A percentile compares a stretch with the other conserved stretches of the same genome.
Conservation (phyloP, 2,797 vertebrate species). For the Manis pentadactyla region DNA sequence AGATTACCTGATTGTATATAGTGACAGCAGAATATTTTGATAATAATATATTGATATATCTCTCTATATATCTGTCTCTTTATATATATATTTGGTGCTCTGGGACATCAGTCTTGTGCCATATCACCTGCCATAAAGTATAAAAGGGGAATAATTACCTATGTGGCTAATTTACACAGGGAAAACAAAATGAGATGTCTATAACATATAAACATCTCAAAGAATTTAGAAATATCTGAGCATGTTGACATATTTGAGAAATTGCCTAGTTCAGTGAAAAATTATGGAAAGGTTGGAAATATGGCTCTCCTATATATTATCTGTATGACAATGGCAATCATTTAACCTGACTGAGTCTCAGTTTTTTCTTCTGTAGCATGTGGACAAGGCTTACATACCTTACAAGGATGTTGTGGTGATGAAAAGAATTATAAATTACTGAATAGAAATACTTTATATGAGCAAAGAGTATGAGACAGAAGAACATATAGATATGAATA, state of each 20-base stretch:
- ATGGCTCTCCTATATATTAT: not conserved
- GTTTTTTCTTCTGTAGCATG: not conserved
- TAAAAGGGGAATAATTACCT: not conserved
- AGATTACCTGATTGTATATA: not conserved
- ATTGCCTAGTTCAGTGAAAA: not conserved
- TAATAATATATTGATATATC: not conserved
- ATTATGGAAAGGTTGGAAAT: not conserved
- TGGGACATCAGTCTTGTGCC: too few relatives aligned
- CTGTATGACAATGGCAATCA: not conserved
- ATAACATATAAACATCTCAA: not conserved
- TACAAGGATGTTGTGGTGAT: not conserved
- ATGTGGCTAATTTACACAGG: not conserved
- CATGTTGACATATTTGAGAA: not conserved
- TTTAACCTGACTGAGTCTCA: not conserved
- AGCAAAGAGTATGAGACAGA: not conserved
- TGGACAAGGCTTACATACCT: not conserved
- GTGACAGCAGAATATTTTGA: slow-evolving; percentile 17
- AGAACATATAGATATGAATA: not conserved
- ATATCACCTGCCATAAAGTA: too few relatives aligned
- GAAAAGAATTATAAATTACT: not conserved
- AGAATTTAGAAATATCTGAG: not conserved
- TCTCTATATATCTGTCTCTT: too few relatives aligned
- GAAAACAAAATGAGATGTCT: not conserved
- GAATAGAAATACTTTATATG: not conserved
- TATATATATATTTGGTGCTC: too few relatives aligned